A percentile compares a stretch with the other conserved stretches of the same genome.
phyloP scores from a whole-genome alignment of 2,113 vertebrate species.

The Gymnogyps californianus region DNA sequence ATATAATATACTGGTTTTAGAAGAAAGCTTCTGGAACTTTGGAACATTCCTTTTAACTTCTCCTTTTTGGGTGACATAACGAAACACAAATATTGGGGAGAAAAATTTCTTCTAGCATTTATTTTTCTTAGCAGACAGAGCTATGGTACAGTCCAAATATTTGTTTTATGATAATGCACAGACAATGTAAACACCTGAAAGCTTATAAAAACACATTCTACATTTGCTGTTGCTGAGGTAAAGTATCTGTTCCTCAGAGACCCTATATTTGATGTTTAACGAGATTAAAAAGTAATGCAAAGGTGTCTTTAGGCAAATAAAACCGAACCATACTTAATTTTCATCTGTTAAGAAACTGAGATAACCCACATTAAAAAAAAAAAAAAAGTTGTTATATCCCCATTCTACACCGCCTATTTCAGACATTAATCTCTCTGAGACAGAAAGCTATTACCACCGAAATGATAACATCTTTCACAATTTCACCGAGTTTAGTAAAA shows the following conservation, averaged over 20 bases:
- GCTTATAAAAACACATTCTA: constrained; percentile 40
- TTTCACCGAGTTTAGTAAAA: not conserved
- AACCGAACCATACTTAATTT: not conserved
- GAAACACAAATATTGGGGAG: constrained; percentile 21
- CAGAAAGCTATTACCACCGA: not conserved
- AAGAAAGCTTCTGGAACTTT: not conserved
- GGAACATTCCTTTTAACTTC: not conserved
- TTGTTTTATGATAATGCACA: constrained; percentile 59
- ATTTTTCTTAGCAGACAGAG: constrained; percentile 44
- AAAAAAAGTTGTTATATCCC: not conserved
- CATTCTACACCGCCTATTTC: not conserved
- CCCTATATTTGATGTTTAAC: not conserved
- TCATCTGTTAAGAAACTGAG: not conserved
- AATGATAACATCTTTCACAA: not conserved
- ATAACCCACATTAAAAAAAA: not conserved
- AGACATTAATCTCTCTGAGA: not conserved
- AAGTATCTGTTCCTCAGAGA: constrained; percentile 29
- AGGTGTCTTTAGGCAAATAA: not conserved
- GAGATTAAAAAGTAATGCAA: not conserved
- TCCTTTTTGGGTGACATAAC: constrained; percentile 20
- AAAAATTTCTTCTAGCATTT: constrained; percentile 27
- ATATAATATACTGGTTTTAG: not conserved
- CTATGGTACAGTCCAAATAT: constrained; percentile 33
- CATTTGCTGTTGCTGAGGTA: constrained; percentile 33
- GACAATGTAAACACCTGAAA: constrained; percentile 55